phyloP scores from a whole-genome alignment of 2,888 invertebrate genomes.

The Drosophila ezoana region DNA sequence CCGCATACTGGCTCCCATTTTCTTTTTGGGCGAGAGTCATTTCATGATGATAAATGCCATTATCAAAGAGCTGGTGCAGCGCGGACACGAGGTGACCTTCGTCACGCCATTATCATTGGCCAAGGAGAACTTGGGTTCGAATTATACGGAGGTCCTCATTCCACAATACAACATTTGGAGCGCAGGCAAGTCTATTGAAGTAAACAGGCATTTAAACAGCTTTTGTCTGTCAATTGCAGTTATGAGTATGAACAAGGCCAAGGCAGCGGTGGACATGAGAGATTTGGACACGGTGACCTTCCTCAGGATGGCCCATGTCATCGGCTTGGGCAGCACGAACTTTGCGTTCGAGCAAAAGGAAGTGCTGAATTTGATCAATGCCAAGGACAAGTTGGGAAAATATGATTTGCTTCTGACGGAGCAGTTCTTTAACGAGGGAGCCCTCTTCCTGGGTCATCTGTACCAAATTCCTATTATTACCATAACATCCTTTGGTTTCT shows the following conservation, averaged over 20 bases:
- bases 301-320: conserved; percentile 44
- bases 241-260: conserved; percentile 35
- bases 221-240: conserved; percentile 42
- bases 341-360: conserved; percentile 73
- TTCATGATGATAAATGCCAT: conserved; percentile 84
- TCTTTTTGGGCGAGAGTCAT: conserved; percentile 85
- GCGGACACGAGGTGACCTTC: conserved; percentile 85
- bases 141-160: conserved; percentile 76
- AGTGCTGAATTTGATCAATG: conserved; percentile 71
- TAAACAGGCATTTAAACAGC: accelerated
- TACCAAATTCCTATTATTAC: conserved; percentile 83
- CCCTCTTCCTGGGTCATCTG: conserved; percentile 82
- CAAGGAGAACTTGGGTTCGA: conserved; percentile 65
- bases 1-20: conserved; percentile 84
- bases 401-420: conserved; percentile 84
- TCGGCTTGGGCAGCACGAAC: conserved; percentile 71
- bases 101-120: conserved; percentile 71
- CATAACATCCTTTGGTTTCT: conserved; percentile 82
- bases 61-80: conserved; percentile 83
- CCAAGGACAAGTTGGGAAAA: conserved; percentile 66
- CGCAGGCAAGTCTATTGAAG: conserved; percentile 45
- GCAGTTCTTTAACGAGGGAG: conserved; percentile 84
- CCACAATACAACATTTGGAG: conserved; percentile 69
- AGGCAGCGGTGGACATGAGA: conserved; percentile 65
- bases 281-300: conserved; percentile 37